Conservation (phyloP, 2,113 vertebrate species). For the Dipodomys ordii region DNA sequence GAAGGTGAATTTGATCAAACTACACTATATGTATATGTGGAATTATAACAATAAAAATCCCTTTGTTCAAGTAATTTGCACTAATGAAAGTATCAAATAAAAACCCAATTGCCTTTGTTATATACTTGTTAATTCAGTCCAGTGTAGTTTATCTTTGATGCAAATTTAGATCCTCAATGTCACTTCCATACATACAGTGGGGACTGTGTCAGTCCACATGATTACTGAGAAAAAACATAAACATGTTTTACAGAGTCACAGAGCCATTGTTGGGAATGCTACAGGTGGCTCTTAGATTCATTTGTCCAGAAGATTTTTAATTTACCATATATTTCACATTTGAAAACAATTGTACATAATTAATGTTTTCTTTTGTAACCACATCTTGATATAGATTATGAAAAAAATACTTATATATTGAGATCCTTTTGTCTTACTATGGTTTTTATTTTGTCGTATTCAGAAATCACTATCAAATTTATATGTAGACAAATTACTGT, state of each 20-base stretch:
- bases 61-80: no score
- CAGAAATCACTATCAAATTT: not conserved
- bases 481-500: not conserved
- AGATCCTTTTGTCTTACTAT: not conserved
- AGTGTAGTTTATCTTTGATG: slow-evolving; percentile 2
- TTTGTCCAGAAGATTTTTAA: not conserved
- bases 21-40: no score
- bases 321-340: not conserved
- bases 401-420: not conserved
- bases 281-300: not conserved
- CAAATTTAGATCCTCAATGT: not conserved
- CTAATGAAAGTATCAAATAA: not conserved
- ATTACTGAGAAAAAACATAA: not conserved
- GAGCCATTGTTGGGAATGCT: not conserved
- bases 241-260: not conserved
- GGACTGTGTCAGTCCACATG: not conserved
- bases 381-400: not conserved
- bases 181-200: not conserved
- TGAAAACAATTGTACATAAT: not conserved
- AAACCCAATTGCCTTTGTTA: not conserved
- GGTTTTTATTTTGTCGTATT: not conserved
- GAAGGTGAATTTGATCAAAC: no score
- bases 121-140: not conserved
- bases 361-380: not conserved
- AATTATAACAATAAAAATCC: no score